phyloP scores from a whole-genome alignment of 2,888 invertebrate genomes.

The Tupiocoris notatus region DNA sequence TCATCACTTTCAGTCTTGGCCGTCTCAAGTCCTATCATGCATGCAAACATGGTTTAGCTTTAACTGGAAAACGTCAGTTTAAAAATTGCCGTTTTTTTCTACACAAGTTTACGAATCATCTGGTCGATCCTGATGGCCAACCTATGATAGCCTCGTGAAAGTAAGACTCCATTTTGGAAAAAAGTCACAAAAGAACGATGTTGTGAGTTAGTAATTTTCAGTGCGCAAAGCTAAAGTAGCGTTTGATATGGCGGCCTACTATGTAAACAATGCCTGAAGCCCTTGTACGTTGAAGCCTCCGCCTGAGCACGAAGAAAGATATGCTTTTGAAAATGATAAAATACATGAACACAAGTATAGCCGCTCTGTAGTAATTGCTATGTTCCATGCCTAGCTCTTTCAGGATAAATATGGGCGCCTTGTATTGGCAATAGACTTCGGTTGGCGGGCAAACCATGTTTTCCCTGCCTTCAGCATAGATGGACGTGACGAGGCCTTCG shows the following conservation, averaged over 20 bases:
- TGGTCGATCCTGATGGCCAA: too few species aligned
- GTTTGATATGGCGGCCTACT: conserved; percentile 68
- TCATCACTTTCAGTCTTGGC: too few species aligned
- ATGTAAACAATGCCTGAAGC: conserved; percentile 70
- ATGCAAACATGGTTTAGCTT: too few species aligned
- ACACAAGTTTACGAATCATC: too few species aligned
- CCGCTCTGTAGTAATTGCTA: conserved; percentile 66
- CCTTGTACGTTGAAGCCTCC: conserved; percentile 68
- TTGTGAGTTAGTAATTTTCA: too few species aligned
- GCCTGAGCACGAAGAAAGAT: conserved; percentile 69
- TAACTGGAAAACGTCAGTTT: too few species aligned
- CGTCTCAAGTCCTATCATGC: too few species aligned
- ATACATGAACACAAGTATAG: conserved; percentile 63
- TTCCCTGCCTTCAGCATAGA: conserved; percentile 83
- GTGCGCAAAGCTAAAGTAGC: conserved; percentile 54
- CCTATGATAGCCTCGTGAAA: too few species aligned
- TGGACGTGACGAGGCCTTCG: conserved; percentile 84
- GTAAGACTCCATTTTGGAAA: too few species aligned
- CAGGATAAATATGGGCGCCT: conserved; percentile 49
- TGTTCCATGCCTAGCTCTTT: conserved; percentile 61
- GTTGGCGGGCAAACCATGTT: conserved; percentile 70
- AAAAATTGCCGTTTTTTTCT: too few species aligned
- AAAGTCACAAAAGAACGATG: too few species aligned
- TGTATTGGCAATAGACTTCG: conserved; percentile 59
- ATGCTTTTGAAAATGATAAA: conserved; percentile 63